phyloP scores from a whole-genome alignment of 1,140 invertebrate genomes.

The Rhagoletis pomonella region DNA sequence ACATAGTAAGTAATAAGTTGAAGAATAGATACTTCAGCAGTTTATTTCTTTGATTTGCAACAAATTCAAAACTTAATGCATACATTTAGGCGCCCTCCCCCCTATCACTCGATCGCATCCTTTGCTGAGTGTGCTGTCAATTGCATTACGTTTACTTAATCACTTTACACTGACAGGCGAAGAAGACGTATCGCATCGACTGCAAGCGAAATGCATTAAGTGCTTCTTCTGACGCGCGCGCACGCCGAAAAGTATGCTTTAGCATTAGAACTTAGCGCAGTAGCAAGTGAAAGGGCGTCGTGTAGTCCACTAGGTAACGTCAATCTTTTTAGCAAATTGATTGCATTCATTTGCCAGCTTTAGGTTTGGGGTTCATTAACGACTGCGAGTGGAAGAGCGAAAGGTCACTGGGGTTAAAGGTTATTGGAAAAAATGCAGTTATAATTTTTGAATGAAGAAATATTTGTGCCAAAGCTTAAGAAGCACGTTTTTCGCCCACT shows the following conservation, averaged over 20 bases:
- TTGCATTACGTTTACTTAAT: not conserved
- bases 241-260: not conserved
- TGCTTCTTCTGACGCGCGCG: not conserved
- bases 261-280: not conserved
- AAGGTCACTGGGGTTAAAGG: not conserved
- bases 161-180: not conserved
- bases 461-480: too few species aligned
- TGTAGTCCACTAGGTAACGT: not conserved
- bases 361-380: not conserved
- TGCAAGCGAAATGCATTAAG: not conserved
- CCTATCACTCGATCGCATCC: not conserved
- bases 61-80: not conserved
- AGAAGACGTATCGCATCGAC: conserved; percentile 3
- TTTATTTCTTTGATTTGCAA: not conserved
- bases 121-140: not conserved
- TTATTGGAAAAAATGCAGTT: too few species aligned
- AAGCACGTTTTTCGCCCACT: too few species aligned
- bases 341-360: not conserved
- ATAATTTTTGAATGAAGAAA: too few species aligned
- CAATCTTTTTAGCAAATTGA: not conserved
- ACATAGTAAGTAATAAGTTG: not conserved
- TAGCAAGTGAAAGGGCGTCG: not conserved
- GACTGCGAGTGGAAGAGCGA: not conserved
- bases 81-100: not conserved
- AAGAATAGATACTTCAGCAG: not conserved